Evolutionary conservation across 64 coral and sea anemone genomes (phyloP).

Genomic region (Hydrozoanthus tunicans): DNA sequence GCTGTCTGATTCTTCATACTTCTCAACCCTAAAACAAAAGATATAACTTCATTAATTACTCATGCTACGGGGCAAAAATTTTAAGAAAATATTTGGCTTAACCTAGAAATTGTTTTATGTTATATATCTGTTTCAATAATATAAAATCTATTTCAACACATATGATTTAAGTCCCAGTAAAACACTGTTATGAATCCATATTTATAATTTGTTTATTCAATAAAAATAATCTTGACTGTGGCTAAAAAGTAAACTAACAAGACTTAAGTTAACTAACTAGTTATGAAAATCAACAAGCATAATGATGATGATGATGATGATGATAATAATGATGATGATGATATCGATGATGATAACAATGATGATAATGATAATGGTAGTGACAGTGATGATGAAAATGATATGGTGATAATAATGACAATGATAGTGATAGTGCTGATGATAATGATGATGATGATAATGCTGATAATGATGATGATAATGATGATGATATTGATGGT

Average conservation of each 20-base stretch:
- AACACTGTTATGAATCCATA: no score
- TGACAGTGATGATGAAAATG: neutral
- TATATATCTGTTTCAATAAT: no score
- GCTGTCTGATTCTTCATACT: conserved; percentile 82
- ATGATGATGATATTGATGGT: neutral
- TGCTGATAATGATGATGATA: neutral
- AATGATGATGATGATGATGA: neutral
- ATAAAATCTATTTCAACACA: no score
- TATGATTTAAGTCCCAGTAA: no score
- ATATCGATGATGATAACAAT: neutral
- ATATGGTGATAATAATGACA: neutral
- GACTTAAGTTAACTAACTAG: neutral
- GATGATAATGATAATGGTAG: neutral
- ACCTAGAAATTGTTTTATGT: no score
- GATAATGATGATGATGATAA: neutral
- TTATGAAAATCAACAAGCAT: no score
- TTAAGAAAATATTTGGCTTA: no score
- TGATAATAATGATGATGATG: neutral
- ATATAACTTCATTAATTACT: neutral
- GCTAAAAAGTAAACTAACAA: neutral
- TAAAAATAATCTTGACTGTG: neutral
- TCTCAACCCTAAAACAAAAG: conserved; percentile 79
- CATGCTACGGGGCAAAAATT: no score
- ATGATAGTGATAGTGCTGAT: neutral
- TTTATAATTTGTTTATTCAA: no score